A percentile compares a stretch with the other conserved stretches of the same genome.
These are phyloP conservation scores for Lithophane leautieri DNA, from an alignment of 2,888 invertebrate species.

Conservation along the genomic window DNA sequence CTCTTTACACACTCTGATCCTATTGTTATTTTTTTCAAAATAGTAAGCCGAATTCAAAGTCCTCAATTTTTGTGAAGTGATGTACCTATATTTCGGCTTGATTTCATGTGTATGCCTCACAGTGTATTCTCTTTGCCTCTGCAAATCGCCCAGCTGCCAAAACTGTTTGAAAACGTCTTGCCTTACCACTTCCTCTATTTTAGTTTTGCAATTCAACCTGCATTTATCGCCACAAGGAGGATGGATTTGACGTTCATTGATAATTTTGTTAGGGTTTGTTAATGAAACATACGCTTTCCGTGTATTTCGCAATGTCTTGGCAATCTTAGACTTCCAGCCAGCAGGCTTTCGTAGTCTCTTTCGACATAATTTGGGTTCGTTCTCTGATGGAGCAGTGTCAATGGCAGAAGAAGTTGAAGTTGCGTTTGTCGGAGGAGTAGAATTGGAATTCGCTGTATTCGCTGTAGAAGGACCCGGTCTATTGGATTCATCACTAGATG, in stretches of 20 bases:
- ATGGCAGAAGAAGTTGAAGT: not conserved
- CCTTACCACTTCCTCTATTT: not conserved
- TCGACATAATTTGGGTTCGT: not conserved
- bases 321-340: not conserved
- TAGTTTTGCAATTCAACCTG: conserved; percentile 7
- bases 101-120: conserved; percentile 1
- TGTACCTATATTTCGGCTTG: not conserved
- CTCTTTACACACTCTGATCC: too few species aligned
- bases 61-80: too few species aligned
- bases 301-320: not conserved
- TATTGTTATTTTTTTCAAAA: too few species aligned
- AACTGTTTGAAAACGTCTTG: conserved; percentile 11
- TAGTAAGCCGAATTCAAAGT: too few species aligned
- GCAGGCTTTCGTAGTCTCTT: conserved; percentile 6
- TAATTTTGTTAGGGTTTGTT: conserved; percentile 4
- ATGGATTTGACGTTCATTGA: conserved; percentile 4
- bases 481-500: not conserved
- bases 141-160: conserved; percentile 13
- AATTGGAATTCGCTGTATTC: not conserved
- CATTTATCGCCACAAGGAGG: conserved; percentile 14
- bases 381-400: conserved; percentile 7
- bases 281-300: not conserved
- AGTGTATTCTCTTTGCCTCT: conserved; percentile 13
- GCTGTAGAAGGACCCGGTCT: not conserved
- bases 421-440: conserved; percentile 5